These are phyloP conservation scores for Oryzias melastigma DNA, from an alignment of 2,113 vertebrate species.

Conservation along the genomic window DNA sequence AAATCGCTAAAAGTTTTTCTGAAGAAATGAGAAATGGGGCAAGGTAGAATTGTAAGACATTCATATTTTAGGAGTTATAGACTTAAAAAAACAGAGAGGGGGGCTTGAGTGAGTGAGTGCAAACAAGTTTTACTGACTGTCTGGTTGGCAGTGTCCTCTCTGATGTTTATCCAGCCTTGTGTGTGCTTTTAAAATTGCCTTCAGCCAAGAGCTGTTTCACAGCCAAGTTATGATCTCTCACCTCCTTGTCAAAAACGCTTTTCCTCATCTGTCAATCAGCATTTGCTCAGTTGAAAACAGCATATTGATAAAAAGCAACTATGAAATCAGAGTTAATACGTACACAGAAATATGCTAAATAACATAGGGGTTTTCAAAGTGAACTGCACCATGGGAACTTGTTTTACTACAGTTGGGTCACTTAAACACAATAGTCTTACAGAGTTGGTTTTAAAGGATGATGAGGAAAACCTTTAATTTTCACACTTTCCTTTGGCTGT, in stretches of 20 bases:
- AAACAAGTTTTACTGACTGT: conserved; percentile 35
- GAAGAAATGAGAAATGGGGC: neutral
- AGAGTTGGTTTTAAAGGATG: too few relatives aligned
- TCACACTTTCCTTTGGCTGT: too few relatives aligned
- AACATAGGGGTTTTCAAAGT: too few relatives aligned
- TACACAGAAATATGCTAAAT: too few relatives aligned
- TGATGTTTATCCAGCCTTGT: conserved; percentile 52
- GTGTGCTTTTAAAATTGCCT: conserved; percentile 57
- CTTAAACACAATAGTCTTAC: too few relatives aligned
- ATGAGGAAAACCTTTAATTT: too few relatives aligned
- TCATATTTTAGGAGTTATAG: neutral
- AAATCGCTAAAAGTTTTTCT: neutral
- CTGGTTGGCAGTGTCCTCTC: conserved; percentile 46
- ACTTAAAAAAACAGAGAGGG: neutral
- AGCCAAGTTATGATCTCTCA: conserved; percentile 50
- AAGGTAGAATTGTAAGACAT: neutral
- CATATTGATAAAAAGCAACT: conserved; percentile 28
- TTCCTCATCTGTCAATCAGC: conserved; percentile 39
- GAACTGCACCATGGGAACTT: too few relatives aligned
- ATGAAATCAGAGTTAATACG: conserved; percentile 12
- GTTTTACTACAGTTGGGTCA: too few relatives aligned
- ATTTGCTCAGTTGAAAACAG: conserved; percentile 22
- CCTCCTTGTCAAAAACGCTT: conserved; percentile 43
- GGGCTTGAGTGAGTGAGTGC: conserved; percentile 22
- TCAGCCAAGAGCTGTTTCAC: conserved; percentile 45